Percentiles rank a stretch among this genome's conserved stretches.
phyloP scores from a whole-genome alignment of 2,797 vertebrate genomes.

The Pagetopsis macropterus region DNA sequence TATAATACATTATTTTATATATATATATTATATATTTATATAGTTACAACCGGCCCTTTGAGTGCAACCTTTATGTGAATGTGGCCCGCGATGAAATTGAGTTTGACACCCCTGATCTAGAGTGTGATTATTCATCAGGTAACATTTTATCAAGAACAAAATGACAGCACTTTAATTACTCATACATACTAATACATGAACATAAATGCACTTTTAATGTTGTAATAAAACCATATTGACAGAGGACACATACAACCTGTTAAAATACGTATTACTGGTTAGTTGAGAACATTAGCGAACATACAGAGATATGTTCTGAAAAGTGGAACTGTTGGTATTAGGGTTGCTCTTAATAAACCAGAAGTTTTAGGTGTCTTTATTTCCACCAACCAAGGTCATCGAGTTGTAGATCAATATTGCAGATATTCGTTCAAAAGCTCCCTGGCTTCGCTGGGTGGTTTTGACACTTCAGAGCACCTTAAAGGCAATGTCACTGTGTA shows the following conservation, averaged over 20 bases:
- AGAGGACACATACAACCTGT: constrained; percentile 36
- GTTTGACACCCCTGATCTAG: no score
- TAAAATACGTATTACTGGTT: constrained; percentile 36
- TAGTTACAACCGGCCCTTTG: no score
- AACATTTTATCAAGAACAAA: constrained; percentile 3
- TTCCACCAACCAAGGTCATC: constrained; percentile 54
- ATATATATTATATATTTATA: no score
- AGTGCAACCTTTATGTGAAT: no score
- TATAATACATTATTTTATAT: no score
- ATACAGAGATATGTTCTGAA: constrained; percentile 17
- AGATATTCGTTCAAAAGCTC: constrained; percentile 42
- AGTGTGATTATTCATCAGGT: constrained; percentile 7
- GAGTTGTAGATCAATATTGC: constrained; percentile 44
- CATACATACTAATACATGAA: constrained; percentile 25
- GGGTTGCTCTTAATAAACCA: constrained; percentile 16
- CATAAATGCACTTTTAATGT: constrained; percentile 34
- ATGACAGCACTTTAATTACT: constrained; percentile 34
- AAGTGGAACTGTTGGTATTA: constrained; percentile 16
- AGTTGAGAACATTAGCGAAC: constrained; percentile 2
- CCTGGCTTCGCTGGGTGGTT: constrained; percentile 48
- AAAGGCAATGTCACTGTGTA: constrained; percentile 63
- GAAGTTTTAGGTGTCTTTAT: constrained; percentile 21
- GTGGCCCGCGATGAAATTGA: no score
- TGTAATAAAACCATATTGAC: constrained; percentile 25
- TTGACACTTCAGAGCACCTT: constrained; percentile 58